Evolutionary conservation across 2,888 invertebrate genomes (phyloP).

Genomic region (Drosophila silvestris): DNA sequence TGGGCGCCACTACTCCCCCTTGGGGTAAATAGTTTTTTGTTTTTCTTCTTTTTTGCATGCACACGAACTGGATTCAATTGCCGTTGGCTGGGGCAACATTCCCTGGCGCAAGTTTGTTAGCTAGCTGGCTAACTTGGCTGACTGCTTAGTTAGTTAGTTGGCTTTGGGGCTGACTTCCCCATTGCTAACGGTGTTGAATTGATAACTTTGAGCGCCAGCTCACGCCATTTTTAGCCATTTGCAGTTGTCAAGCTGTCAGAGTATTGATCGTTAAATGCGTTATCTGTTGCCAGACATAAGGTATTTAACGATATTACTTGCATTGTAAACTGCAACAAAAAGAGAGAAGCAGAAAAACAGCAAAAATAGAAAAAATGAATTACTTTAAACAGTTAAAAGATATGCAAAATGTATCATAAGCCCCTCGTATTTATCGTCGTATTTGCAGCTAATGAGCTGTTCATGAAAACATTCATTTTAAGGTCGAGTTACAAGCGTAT

Average conservation of each 20-base stretch:
- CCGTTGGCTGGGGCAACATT: constrained; percentile 57
- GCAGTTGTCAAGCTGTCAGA: constrained; percentile 75
- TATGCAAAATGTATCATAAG: constrained; percentile 32
- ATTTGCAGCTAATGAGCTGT: constrained; percentile 36
- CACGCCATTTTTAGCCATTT: constrained; percentile 61
- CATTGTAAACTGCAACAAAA: constrained; percentile 56
- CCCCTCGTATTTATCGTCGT: constrained; percentile 41
- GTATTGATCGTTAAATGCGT: constrained; percentile 75
- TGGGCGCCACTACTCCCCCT: constrained; percentile 4
- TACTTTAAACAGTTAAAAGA: constrained; percentile 8
- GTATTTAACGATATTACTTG: constrained; percentile 75
- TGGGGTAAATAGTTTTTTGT: constrained; percentile 26
- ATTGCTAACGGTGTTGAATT: constrained; percentile 65
- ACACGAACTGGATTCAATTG: constrained; percentile 65
- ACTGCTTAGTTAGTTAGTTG: constrained; percentile 40
- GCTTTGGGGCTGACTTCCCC: constrained; percentile 53
- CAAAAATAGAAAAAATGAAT: background rate
- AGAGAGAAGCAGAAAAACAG: constrained; percentile 21
- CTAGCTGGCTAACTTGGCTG: constrained; percentile 17
- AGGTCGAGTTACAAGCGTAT: constrained; percentile 8
- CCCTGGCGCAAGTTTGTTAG: constrained; percentile 44
- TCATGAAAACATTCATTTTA: constrained; percentile 32
- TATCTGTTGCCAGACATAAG: constrained; percentile 77
- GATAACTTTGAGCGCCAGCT: constrained; percentile 40
- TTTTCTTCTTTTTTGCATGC: constrained; percentile 48